Evolutionary conservation across 2,797 vertebrate genomes (phyloP).

Genomic region (Tapirus indicus): DNA sequence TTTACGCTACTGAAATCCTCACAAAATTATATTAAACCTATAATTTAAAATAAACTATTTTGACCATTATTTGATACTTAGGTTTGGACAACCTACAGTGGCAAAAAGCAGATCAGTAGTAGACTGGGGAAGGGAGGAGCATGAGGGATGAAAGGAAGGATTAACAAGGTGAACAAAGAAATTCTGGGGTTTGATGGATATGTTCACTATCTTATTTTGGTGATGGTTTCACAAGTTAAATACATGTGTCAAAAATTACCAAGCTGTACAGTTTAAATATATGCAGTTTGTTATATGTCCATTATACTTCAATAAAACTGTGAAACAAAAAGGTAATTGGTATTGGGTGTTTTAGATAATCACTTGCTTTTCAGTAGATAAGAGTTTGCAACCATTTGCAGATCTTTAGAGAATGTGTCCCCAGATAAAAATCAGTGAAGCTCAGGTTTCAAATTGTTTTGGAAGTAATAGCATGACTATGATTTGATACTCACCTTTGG

Average conservation of each 20-base stretch:
- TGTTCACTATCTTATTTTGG: constrained; percentile 33
- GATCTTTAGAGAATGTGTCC: not conserved
- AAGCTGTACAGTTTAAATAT: not conserved
- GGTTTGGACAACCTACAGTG: not conserved
- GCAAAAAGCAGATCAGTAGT: not conserved
- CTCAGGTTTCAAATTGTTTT: constrained; percentile 45
- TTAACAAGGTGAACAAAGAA: not conserved
- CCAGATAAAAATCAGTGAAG: constrained; percentile 29
- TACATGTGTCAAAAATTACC: not conserved
- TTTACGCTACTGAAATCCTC: not conserved
- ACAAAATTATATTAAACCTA: not conserved
- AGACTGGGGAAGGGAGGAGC: not conserved
- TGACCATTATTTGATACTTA: constrained; percentile 13
- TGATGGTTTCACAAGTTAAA: not conserved
- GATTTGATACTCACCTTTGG: constrained; percentile 2
- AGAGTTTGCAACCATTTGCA: not conserved
- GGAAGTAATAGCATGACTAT: not conserved
- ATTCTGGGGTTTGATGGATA: not conserved
- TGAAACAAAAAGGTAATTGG: not conserved
- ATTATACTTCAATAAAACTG: not conserved
- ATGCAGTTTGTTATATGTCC: not conserved
- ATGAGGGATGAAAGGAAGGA: not conserved
- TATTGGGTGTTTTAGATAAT: not conserved
- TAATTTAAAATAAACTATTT: not conserved
- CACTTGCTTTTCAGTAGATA: not conserved